Base-by-base conservation (phyloP, 2,797 vertebrate species). In the Tragopan temminckii region DNA sequence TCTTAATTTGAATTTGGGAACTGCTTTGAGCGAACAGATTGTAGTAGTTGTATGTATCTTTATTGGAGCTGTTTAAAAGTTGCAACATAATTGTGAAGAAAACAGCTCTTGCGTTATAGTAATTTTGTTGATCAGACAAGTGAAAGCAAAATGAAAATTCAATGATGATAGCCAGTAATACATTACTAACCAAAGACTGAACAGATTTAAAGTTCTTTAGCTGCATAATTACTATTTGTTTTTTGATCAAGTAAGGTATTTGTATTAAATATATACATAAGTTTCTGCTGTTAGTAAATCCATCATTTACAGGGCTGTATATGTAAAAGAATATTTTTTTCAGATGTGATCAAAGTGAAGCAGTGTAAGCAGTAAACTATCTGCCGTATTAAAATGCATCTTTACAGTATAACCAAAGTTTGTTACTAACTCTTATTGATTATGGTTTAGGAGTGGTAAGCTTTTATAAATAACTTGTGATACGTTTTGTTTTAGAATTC, bases 401-500 rank as follows among this genome's bases (percentile, higher is more conserved):
- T 78, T 23, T 69, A 2, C 66, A 13, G 18, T 42, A 13, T 74
- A 58, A n/a, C 45, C 71, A 45, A 36, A 29, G 36, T 61, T 53
- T 80, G 42, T 71, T 77, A 0, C 13, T 70, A 31, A 7, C 6
- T 68, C 1, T 1, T 33, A 11, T 6, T 82, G 35, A 7, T 76
- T 83, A 24, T 63, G 50, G 35, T 72, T 76, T 83, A 61, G 87
- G 66, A 63, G 27, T 33, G 31, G 15, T 59, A 87, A 62, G 48
- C 10, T 61, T 53, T 79, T 76, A 7, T 29, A 40, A 57, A 23
- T 89, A 75, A 90, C 67, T 25, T 90, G 55, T 76, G 38, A 33
- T 91, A n/a, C 5, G 5, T 80, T 97, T 89, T 35, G 12, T 96
- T 93, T 48, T 95, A 99, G 99, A 99, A 99, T 71, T 96, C 98